Evolutionary conservation across 1,140 invertebrate species (phyloP), one percentile per base, ranked within the genome.

Genomic region (Calliopsis andreniformis): DNA sequence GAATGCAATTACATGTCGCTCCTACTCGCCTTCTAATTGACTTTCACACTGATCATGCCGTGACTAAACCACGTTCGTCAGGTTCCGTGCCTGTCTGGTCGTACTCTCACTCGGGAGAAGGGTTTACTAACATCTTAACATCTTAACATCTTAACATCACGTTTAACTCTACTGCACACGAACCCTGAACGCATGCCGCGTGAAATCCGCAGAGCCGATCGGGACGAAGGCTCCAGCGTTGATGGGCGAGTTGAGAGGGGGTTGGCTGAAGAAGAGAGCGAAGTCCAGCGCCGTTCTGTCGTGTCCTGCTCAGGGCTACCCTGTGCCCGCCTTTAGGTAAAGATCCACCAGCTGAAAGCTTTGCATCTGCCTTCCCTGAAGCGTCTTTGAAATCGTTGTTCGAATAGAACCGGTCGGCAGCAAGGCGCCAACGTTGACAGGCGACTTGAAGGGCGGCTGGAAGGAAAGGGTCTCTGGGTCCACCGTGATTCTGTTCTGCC

Each of bases 141-240:
- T 7, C 6, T 45, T 45, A 45, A 18, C 43, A 18, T 45, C 43
- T 7, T 14, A 49, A 45, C 43, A 18, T 18, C 5, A n/a, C 7
- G 47, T 49, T 10, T 49, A 23, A 49, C 14, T 2, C 2, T n/a
- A 20, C 8, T 12, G n/a, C 20, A 32, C 42, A n/a, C 25, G 43
- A 16, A 14, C 39, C 18, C 28, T 30, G 51, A 47, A 25, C 42
- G 80, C 69, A 75, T 70, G 79, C 8, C 43, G 49, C 49, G 76
- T 76, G 62, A 67, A 76, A 63, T 70, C 43, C 35, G 66, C 89
- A 95, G 95, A 96, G 89, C 95, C 95, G 56, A 92, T 95, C 88
- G 94, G 94, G 87, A 95, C 93, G 78, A 94, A 95, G 83, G 92
- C 94, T 79, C 95, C 95, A 77, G 94, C 94, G 92, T 92, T 95